phyloP scores from a whole-genome alignment of 2,888 invertebrate species.

The Philereme transversata region DNA sequence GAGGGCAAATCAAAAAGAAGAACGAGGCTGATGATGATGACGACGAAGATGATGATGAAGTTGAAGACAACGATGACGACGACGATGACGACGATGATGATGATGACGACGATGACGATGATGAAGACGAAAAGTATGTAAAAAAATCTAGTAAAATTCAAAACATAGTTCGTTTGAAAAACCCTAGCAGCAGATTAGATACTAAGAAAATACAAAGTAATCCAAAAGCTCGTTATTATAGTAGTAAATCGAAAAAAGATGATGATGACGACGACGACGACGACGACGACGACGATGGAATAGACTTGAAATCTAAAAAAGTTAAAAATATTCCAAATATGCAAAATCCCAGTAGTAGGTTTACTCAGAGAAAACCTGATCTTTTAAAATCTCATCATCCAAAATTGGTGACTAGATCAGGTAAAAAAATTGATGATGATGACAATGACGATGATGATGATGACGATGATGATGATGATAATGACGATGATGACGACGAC shows the following conservation, averaged over 20 bases:
- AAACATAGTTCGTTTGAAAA: slow-evolving; percentile 48
- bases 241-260: slow-evolving; percentile 41
- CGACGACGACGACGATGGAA: slow-evolving; percentile 73
- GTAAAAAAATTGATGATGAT: slow-evolving; percentile 32
- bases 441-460: slow-evolving; percentile 64
- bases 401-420: slow-evolving; percentile 16
- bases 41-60: slow-evolving; percentile 58
- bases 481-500: slow-evolving; percentile 57
- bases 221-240: slow-evolving; percentile 50
- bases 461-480: slow-evolving; percentile 65
- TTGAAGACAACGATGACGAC: slow-evolving; percentile 47
- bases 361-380: slow-evolving; percentile 1
- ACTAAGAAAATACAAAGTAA: slow-evolving; percentile 52
- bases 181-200: slow-evolving; percentile 39
- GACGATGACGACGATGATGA: slow-evolving; percentile 64
- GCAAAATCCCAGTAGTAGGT: slow-evolving; percentile 13
- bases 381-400: slow-evolving; percentile 17
- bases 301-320: slow-evolving; percentile 49
- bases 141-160: slow-evolving; percentile 44
- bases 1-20: slow-evolving; percentile 37
- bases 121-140: slow-evolving; percentile 68
- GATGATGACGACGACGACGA: slow-evolving; percentile 70
- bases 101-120: slow-evolving; percentile 77
- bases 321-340: slow-evolving; percentile 10
- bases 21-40: slow-evolving; percentile 48